Evolutionary conservation across 2,888 invertebrate species (phyloP), one percentile per base, ranked within the genome.

Genomic region (Acronicta alni): DNA sequence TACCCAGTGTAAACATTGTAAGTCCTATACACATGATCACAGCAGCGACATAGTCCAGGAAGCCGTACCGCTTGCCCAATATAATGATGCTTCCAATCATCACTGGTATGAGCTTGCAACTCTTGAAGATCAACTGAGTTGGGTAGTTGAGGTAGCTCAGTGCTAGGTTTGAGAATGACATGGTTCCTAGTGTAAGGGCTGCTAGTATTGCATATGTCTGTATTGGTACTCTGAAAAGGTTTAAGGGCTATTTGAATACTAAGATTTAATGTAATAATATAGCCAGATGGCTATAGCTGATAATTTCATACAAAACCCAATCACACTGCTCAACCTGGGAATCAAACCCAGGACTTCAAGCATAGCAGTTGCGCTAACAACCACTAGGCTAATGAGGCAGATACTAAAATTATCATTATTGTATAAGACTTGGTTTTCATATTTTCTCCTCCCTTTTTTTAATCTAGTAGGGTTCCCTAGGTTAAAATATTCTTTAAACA

Each of bases 51-150:
- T 98, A 97, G 88, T 99, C 99, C 64, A 98, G 84, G 16, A 96
- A 94, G 1, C 97, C 97, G 88, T 98, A 98, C 74, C 95, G 95
- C 91, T 99, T 99, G 57, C 97, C 97, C 92, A 99, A 97, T 81
- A 99, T 99, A 47, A 99, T 84, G 72, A 99, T 97, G 74, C 99
- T 98, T 18, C 99, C 99, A 65, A 98, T 96, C 86, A 99, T 96
- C 0, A 99, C 99, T 0, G 99, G 99, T 78, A 99, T 98, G 0
- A 99, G 95, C 88, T 99, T 99, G 89, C 99, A 99, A 87, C 99
- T 99, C 89, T 99, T 99, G 87, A 99, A 99, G 80, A 99, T 99
- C 41, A 99, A 97, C 94, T 99, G 98, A 0, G 99, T 99, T 0
- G 99, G 99, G 89, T 99, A 99, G 89, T 99, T 99, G 12, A 99